These are phyloP conservation scores for Sebastes melanostomus DNA, from an alignment of 2,797 vertebrate genomes.

Conservation along the genomic window DNA sequence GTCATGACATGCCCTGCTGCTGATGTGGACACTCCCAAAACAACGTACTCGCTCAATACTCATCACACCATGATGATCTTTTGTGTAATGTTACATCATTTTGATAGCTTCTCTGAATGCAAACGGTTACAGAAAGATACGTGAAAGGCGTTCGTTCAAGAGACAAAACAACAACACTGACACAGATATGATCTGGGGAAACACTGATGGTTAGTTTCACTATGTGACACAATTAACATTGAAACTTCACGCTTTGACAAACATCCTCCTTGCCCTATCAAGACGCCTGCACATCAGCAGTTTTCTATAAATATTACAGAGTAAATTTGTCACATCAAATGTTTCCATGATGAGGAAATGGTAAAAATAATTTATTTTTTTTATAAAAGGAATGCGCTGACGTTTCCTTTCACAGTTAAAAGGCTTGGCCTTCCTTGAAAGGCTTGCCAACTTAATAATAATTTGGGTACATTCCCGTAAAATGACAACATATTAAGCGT, in stretches of 20 bases:
- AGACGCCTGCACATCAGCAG: not conserved
- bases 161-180: conserved; percentile 9
- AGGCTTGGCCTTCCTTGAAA: not conserved
- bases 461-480: not conserved
- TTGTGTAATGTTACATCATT: not conserved
- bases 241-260: conserved; percentile 29
- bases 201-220: conserved; percentile 30
- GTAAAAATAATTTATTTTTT: not conserved
- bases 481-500: not conserved
- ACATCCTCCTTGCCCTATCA: conserved; percentile 2
- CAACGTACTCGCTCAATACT: not conserved
- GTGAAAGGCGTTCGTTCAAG: not conserved
- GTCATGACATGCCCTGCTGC: conserved; percentile 14
- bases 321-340: not conserved
- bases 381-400: not conserved
- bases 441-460: not conserved
- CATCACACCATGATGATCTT: not conserved
- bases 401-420: not conserved
- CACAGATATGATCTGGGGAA: conserved; percentile 13
- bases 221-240: not conserved
- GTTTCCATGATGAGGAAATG: conserved; percentile 22
- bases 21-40: conserved; percentile 1
- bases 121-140: not conserved
- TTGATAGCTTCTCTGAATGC: not conserved
- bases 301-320: not conserved